A percentile compares a stretch with the other conserved stretches of the same genome.
Conservation (phyloP, 2,797 vertebrate species). For the Sebastiscus albofasciatus region DNA sequence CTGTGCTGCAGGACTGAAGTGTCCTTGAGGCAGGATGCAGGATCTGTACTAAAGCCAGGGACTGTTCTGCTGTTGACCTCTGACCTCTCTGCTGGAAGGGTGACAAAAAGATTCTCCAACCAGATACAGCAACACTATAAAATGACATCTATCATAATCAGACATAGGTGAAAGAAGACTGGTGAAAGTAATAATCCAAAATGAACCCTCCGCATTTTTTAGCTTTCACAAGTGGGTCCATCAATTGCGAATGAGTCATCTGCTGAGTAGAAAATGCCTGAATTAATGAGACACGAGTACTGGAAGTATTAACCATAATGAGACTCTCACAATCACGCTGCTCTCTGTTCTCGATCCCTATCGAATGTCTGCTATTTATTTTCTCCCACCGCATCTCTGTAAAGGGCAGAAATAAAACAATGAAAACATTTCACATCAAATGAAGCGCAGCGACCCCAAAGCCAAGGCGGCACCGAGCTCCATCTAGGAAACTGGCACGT, state of each 20-base stretch:
- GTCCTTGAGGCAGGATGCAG: slow-evolving; percentile 8
- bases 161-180: background rate
- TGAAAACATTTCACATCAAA: slow-evolving; percentile 71
- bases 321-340: slow-evolving; percentile 58
- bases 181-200: slow-evolving; percentile 22
- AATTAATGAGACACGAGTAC: slow-evolving; percentile 55
- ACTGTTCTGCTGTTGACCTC: slow-evolving; percentile 7
- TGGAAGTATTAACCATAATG: slow-evolving; percentile 70
- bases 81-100: background rate
- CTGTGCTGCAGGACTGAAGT: slow-evolving; percentile 4
- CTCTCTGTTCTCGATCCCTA: slow-evolving; percentile 62
- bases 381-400: slow-evolving; percentile 50
- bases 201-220: slow-evolving; percentile 15
- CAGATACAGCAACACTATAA: background rate
- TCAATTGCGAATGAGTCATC: slow-evolving; percentile 60
- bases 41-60: background rate
- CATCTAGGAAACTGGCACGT: slow-evolving; percentile 42
- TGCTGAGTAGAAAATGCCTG: slow-evolving; percentile 51
- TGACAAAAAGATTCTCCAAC: background rate
- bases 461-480: slow-evolving; percentile 41
- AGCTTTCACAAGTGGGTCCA: slow-evolving; percentile 50
- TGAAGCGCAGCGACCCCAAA: slow-evolving; percentile 55
- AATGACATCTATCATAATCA: background rate
- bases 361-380: slow-evolving; percentile 66
- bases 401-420: slow-evolving; percentile 65